Evolutionary conservation across 2,797 vertebrate genomes (phyloP).

Genomic region (Ambastaia sidthimunki): DNA sequence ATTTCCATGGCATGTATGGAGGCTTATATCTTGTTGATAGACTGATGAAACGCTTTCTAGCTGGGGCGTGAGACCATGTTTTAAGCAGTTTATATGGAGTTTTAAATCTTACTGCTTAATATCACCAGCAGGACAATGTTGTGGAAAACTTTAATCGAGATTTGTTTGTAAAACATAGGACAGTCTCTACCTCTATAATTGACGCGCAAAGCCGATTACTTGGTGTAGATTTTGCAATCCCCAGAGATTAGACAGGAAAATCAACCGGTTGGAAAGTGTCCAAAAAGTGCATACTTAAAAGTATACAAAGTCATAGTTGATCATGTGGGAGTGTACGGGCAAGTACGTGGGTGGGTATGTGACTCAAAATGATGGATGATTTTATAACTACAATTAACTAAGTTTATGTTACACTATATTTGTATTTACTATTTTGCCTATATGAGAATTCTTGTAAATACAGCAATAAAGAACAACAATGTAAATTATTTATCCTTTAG

Average conservation of each 20-base stretch:
- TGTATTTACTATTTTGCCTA: slow-evolving; percentile 21
- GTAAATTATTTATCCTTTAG: slow-evolving; percentile 36
- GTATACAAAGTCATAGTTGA: background rate
- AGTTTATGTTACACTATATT: slow-evolving; percentile 23
- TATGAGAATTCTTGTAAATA: slow-evolving; percentile 48
- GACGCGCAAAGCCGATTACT: slow-evolving; percentile 45
- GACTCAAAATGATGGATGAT: background rate
- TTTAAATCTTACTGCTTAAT: slow-evolving; percentile 4
- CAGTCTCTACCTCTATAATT: slow-evolving; percentile 54
- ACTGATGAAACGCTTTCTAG: slow-evolving; percentile 8
- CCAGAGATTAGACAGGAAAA: slow-evolving; percentile 31
- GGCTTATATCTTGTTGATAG: slow-evolving; percentile 4
- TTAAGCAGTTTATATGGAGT: background rate
- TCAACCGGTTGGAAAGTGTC: slow-evolving; percentile 27
- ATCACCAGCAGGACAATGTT: slow-evolving; percentile 38
- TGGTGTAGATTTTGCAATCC: slow-evolving; percentile 39
- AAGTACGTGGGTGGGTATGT: background rate
- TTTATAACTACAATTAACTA: slow-evolving; percentile 22
- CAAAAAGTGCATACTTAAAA: slow-evolving; percentile 8
- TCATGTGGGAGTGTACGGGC: background rate
- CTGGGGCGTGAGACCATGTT: background rate
- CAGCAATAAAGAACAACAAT: slow-evolving; percentile 37
- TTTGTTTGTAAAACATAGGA: slow-evolving; percentile 42
- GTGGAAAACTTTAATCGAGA: background rate
- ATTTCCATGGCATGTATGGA: slow-evolving; percentile 28